Conservation (phyloP, 30 jellyfish, hydroid and myxozoan genomes). For the Turritopsis dohrnii region DNA sequence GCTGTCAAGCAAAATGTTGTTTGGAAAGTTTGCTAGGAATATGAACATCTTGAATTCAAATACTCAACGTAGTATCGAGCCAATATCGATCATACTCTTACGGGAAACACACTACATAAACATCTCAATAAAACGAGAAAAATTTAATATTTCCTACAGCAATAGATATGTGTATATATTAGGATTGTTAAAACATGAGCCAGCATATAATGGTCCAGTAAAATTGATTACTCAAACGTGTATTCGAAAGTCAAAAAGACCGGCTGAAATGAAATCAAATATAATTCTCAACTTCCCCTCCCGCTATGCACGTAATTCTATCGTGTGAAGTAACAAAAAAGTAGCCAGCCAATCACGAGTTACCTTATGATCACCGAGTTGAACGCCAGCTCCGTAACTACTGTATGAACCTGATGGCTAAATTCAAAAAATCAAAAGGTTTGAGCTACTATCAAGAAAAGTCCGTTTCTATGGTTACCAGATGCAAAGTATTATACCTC, state of each 20-base stretch:
- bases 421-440: not conserved
- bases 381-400: slow-evolving; percentile 16
- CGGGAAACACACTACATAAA: no score
- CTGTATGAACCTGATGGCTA: not conserved
- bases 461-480: no score
- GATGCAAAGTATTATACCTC: slow-evolving; percentile 28
- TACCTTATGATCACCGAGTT: slow-evolving; percentile 35
- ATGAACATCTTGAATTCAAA: no score
- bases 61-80: no score
- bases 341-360: not conserved
- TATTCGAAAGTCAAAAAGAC: not conserved
- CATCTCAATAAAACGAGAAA: not conserved
- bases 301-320: no score
- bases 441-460: not conserved
- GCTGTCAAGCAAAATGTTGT: no score
- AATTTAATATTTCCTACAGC: not conserved
- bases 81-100: no score
- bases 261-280: no score
- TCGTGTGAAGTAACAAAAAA: not conserved
- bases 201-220: not conserved
- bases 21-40: no score
- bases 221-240: not conserved
- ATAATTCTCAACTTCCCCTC: no score
- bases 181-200: not conserved
- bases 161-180: not conserved